Base-by-base conservation (phyloP, 2,113 vertebrate genomes). In the Oxygymnocypris stewartii region DNA sequence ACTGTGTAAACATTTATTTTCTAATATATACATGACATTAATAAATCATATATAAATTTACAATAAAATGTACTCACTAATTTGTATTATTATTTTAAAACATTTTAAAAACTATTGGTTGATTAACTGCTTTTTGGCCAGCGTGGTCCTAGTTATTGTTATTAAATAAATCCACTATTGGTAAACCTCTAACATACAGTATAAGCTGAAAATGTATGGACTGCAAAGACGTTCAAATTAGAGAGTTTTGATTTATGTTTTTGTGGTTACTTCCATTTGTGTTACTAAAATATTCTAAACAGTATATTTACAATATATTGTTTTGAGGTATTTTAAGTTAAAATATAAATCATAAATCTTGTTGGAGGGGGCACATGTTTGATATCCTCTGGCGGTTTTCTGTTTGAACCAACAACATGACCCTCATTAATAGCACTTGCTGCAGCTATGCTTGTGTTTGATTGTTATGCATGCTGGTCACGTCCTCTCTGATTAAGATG, bases 371-470 rank as follows among this genome's bases (percentile, higher is more conserved):
- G n/a, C 57, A 42, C 18, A 63, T 81, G 59, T 42, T 63, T 81
- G 59, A 65, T 81, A 44, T 25, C 59, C 79, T 65, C 40, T 28
- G 59, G 79, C 59, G 25, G 35, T 49, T 51, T 61, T 82, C 28
- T 82, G 11, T 28, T 61, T 2, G 1, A 78, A 78, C 25, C 25
- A 20, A 78, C 47, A 78, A 31, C 47, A 78, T 54, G 44, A 31
- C 76, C 49, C 76, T 51, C 54, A 75, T 76, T 47, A 49, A 47
- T 88, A 79, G 89, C 82, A 69, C n/a, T 84, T 20, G 18, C 10
- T 74, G 82, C 51, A 37, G 16, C 47, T 74, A 85, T 84, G 85
- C 89, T 84, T 86, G 87, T 87, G 77, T 57, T 78, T 84, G 88
- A 76, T n/a, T 65, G 69, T 75, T 79, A 14, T 65, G 61, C 49